phyloP scores from a whole-genome alignment of 2,888 invertebrate species.

The Antheraea yamamai region DNA sequence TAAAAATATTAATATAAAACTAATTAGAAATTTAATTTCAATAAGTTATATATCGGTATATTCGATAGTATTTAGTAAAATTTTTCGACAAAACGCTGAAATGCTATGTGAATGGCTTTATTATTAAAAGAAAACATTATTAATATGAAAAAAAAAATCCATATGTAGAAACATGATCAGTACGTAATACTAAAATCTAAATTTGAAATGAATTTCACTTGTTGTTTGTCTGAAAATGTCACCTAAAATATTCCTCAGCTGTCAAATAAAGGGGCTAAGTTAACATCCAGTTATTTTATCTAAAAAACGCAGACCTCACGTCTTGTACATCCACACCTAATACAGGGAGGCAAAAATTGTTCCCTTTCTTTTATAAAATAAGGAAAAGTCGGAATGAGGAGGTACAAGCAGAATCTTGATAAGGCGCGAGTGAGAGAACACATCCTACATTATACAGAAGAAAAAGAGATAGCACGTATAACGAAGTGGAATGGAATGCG shows the following conservation, averaged over 20 bases:
- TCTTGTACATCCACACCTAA: conserved; percentile 18
- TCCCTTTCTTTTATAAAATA: conserved; percentile 19
- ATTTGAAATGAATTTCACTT: not conserved
- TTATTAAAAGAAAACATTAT: not conserved
- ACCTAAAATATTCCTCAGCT: not conserved
- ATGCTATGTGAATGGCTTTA: not conserved
- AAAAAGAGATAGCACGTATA: conserved; percentile 10
- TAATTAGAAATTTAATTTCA: too few relatives aligned
- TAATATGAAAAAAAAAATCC: not conserved
- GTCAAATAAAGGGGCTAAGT: conserved; percentile 20
- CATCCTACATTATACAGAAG: conserved; percentile 1
- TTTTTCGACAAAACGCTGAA: too few relatives aligned
- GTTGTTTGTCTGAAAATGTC: not conserved
- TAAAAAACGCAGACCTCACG: conserved; percentile 17
- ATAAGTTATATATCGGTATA: too few relatives aligned
- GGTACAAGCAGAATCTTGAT: conserved; percentile 18
- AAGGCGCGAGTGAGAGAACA: conserved; percentile 8
- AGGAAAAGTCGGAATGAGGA: conserved; percentile 19
- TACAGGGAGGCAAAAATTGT: conserved; percentile 16
- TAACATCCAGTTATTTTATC: conserved; percentile 18
- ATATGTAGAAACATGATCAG: not conserved
- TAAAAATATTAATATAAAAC: too few relatives aligned
- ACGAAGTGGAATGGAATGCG: conserved; percentile 5
- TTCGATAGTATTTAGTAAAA: too few relatives aligned
- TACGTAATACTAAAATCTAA: not conserved